phyloP scores from a whole-genome alignment of 1,140 invertebrate genomes.

The Danaus plexippus region DNA sequence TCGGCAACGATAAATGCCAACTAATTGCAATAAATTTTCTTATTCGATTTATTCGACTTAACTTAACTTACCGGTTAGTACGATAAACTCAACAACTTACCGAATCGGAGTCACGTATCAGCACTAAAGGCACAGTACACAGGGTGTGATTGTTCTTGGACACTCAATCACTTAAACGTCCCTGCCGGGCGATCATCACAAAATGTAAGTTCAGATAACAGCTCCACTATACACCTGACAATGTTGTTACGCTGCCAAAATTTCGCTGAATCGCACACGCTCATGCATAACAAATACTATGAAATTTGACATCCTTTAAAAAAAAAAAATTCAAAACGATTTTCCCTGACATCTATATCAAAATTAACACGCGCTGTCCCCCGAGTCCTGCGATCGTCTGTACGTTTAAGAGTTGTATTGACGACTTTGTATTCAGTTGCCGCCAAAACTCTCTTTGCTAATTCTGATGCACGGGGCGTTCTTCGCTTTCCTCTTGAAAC shows the following conservation, averaged over 20 bases:
- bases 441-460: conserved; percentile 64
- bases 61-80: conserved; percentile 11
- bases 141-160: conserved; percentile 25
- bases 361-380: conserved; percentile 34
- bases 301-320: conserved; percentile 14
- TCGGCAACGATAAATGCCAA: conserved; percentile 5
- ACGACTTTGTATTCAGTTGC: conserved; percentile 55
- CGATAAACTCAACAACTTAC: conserved; percentile 28
- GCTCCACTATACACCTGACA: conserved; percentile 23
- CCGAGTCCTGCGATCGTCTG: conserved; percentile 42
- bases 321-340: conserved; percentile 27
- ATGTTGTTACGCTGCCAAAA: conserved; percentile 52
- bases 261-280: conserved; percentile 47
- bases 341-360: conserved; percentile 30
- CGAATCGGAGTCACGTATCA: conserved; percentile 20
- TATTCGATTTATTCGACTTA: not conserved
- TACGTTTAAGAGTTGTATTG: conserved; percentile 17
- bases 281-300: conserved; percentile 37
- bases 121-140: conserved; percentile 21
- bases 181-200: conserved; percentile 44
- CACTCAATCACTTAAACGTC: conserved; percentile 42
- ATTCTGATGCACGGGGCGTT: conserved; percentile 57
- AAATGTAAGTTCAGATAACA: conserved; percentile 40
- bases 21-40: conserved; percentile 2
- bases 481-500: conserved; percentile 58